Evolutionary conservation across 2,888 invertebrate species (phyloP).

Genomic region (Argynnis bischoffii): DNA sequence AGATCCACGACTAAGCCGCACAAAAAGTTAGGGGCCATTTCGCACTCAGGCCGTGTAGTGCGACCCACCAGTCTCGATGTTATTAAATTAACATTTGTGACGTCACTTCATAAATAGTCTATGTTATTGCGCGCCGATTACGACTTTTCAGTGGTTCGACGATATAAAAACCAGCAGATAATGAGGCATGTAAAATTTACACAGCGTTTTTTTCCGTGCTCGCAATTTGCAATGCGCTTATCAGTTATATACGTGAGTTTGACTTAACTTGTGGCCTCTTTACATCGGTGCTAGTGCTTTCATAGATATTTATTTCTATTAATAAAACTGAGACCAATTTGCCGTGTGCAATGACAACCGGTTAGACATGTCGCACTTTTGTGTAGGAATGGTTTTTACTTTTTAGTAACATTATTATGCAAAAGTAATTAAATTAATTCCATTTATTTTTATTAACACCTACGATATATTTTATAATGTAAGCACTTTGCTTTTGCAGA

Average conservation of each 20-base stretch:
- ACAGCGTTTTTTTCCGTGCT: conserved; percentile 19
- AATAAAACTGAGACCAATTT: conserved; percentile 8
- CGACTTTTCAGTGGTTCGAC: conserved; percentile 4
- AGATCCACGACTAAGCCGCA: conserved; percentile 11
- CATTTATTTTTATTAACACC: conserved; percentile 13
- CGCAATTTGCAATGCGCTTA: conserved; percentile 1
- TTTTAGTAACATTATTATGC: conserved; percentile 12
- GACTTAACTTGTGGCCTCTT: conserved; percentile 6
- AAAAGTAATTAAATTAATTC: conserved; percentile 20
- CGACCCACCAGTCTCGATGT: conserved; percentile 31
- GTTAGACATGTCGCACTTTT: conserved; percentile 16
- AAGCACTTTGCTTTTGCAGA: not conserved
- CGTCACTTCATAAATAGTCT: conserved; percentile 29
- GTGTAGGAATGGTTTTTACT: not conserved
- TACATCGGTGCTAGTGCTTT: not conserved
- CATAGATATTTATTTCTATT: conserved; percentile 11
- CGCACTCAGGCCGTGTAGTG: conserved; percentile 28
- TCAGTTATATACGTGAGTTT: conserved; percentile 6
- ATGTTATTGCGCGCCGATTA: conserved; percentile 15
- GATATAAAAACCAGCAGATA: conserved; percentile 25
- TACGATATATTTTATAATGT: conserved; percentile 7
- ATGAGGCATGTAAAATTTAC: conserved; percentile 17
- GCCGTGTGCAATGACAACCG: conserved; percentile 17
- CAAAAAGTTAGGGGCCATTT: conserved; percentile 29
- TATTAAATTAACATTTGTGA: conserved; percentile 26